Evolutionary conservation across 2,888 invertebrate species (phyloP).

Genomic region (Vesta saturnalis): DNA sequence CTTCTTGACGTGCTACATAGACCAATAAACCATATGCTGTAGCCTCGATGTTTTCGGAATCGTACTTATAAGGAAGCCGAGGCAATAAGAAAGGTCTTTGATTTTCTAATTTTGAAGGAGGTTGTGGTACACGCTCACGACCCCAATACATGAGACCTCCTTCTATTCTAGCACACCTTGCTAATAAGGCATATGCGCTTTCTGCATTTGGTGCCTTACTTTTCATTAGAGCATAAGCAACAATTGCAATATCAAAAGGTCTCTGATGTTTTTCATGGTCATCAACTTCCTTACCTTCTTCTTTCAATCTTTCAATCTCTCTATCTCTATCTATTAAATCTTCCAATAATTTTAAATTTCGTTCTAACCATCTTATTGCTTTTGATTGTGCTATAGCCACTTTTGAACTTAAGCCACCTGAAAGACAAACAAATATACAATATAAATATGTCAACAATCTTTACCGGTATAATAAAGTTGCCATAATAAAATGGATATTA

Average conservation of each 20-base stretch:
- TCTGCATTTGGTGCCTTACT: constrained; percentile 88
- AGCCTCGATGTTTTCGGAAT: constrained; percentile 91
- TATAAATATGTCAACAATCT: no score
- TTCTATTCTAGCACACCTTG: constrained; percentile 72
- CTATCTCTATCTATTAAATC: constrained; percentile 26
- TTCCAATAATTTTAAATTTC: constrained; percentile 79
- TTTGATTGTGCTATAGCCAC: constrained; percentile 80
- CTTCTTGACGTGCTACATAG: constrained; percentile 86
- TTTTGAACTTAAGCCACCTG: constrained; percentile 74
- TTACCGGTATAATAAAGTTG: no score
- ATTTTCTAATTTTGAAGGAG: constrained; percentile 88
- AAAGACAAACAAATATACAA: constrained; percentile 22
- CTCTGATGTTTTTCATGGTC: constrained; percentile 65
- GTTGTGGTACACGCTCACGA: constrained; percentile 78
- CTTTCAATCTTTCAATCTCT: constrained; percentile 9
- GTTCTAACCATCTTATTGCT: constrained; percentile 83
- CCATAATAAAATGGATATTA: no score
- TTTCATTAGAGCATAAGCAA: constrained; percentile 86
- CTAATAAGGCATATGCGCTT: constrained; percentile 80
- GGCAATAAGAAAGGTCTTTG: constrained; percentile 91
- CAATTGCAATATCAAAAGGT: constrained; percentile 88
- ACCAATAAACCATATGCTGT: constrained; percentile 92
- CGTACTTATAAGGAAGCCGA: constrained; percentile 86
- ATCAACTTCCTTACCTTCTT: constrained; percentile 19
- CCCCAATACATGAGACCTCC: constrained; percentile 91